A percentile compares a stretch with the other conserved stretches of the same genome.
These are phyloP conservation scores for Mimumesa dahlbomi DNA, from an alignment of 2,888 invertebrate genomes.

Conservation along the genomic window DNA sequence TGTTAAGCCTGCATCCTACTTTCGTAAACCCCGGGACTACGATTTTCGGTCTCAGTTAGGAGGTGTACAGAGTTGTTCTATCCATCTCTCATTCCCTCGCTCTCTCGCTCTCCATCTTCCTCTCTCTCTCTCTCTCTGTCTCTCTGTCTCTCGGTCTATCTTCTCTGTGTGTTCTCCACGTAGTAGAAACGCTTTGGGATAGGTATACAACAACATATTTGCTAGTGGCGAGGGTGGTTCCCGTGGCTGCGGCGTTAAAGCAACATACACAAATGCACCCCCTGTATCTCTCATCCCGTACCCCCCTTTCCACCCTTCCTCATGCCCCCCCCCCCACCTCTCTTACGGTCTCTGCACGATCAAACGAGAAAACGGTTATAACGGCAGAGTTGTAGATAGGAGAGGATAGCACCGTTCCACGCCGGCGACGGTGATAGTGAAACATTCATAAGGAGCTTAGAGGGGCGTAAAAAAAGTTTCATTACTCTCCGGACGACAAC, in stretches of 20 bases:
- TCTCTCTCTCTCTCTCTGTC: no score
- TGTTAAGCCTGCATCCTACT: conserved; percentile 46
- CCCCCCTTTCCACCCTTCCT: no score
- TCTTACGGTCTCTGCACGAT: conserved; percentile 35
- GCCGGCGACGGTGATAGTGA: conserved; percentile 11
- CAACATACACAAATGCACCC: conserved; percentile 29
- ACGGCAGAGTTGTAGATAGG: background rate
- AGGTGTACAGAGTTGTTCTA: conserved; percentile 8
- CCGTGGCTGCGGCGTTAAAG: conserved; percentile 40
- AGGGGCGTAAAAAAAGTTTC: conserved; percentile 53
- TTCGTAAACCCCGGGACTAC: conserved; percentile 25
- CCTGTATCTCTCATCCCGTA: no score
- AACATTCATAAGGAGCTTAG: conserved; percentile 50
- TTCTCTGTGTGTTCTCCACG: no score
- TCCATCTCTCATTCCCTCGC: no score
- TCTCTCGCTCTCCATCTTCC: no score
- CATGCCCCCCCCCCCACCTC: no score
- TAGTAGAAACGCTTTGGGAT: no score
- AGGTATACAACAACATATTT: conserved; percentile 49
- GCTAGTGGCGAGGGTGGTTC: conserved; percentile 21
- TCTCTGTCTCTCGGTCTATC: no score
- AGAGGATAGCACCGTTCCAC: background rate
- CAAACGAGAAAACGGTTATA: conserved; percentile 27
- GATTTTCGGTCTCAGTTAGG: conserved; percentile 24
- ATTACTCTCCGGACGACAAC: conserved; percentile 32